These are phyloP conservation scores for Excalfactoria chinensis DNA, from an alignment of 2,113 vertebrate genomes.

Conservation along the genomic window DNA sequence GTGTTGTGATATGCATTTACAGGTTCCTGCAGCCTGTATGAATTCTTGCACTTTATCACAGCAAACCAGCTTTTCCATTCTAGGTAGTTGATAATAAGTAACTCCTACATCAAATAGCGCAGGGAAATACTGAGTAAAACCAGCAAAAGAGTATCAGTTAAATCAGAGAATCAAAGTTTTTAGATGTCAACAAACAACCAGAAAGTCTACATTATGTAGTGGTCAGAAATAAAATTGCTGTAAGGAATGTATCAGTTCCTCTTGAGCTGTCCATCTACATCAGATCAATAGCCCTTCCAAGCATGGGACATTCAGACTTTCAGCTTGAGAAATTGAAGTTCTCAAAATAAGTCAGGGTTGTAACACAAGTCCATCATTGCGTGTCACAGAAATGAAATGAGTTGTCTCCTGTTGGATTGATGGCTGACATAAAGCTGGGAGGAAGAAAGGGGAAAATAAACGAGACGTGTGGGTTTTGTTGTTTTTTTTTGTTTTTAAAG, in stretches of 20 bases:
- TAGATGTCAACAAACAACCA: slow-evolving; percentile 67
- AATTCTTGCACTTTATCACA: slow-evolving; percentile 33
- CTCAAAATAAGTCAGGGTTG: slow-evolving; percentile 90
- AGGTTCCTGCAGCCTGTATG: background rate
- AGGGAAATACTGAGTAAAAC: slow-evolving; percentile 31
- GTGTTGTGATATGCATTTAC: slow-evolving; percentile 1
- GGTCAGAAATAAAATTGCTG: slow-evolving; percentile 74
- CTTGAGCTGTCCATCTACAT: slow-evolving; percentile 84
- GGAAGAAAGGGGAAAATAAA: slow-evolving; percentile 79
- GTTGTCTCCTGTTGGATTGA: slow-evolving; percentile 95
- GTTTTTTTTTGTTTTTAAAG: slow-evolving; percentile 81
- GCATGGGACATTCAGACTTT: slow-evolving; percentile 87
- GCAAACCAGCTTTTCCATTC: slow-evolving; percentile 47
- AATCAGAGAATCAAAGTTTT: slow-evolving; percentile 71
- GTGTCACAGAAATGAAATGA: slow-evolving; percentile 95
- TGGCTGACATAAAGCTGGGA: slow-evolving; percentile 87
- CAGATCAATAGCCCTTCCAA: slow-evolving; percentile 95
- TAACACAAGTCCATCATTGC: slow-evolving; percentile 91
- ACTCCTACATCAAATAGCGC: slow-evolving; percentile 42
- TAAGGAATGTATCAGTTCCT: slow-evolving; percentile 84
- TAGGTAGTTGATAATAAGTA: slow-evolving; percentile 48
- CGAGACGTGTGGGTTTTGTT: slow-evolving; percentile 37
- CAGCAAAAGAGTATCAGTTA: slow-evolving; percentile 35
- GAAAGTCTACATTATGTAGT: slow-evolving; percentile 75
- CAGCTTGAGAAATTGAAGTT: slow-evolving; percentile 89